Percentiles rank a stretch among this genome's conserved stretches.
These are phyloP conservation scores for Pithys albifrons DNA, from an alignment of 2,113 vertebrate species.

Conservation along the genomic window DNA sequence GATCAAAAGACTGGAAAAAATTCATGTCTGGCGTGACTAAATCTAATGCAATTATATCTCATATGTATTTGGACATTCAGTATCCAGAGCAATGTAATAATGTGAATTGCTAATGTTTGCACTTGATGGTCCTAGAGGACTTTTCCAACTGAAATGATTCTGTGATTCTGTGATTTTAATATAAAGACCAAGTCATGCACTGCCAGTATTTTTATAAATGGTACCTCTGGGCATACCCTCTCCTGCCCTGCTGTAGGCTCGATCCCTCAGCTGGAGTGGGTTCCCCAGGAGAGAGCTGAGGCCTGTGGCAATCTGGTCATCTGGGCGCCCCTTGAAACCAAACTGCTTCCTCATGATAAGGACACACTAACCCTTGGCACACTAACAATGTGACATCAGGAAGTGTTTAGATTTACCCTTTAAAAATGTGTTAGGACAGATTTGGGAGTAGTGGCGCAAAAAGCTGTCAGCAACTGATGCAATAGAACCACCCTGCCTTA, in stretches of 20 bases:
- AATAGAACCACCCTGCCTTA: background rate
- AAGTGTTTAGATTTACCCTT: constrained; percentile 49
- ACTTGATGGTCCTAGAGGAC: background rate
- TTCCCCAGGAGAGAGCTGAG: background rate
- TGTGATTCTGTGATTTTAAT: background rate
- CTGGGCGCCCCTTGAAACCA: background rate
- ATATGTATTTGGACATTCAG: fast-evolving
- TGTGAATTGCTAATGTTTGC: background rate
- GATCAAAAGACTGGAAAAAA: background rate
- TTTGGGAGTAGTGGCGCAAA: background rate
- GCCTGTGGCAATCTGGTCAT: background rate
- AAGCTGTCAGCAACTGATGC: background rate
- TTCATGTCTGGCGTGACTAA: background rate
- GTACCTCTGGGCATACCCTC: background rate
- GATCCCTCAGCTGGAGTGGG: background rate
- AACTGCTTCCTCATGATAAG: constrained; percentile 37
- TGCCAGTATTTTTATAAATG: background rate
- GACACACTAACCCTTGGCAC: background rate
- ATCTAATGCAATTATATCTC: background rate
- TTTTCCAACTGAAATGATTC: background rate
- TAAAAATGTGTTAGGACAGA: constrained; percentile 39
- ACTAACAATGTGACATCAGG: background rate
- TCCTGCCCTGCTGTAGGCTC: background rate
- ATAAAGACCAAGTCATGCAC: background rate
- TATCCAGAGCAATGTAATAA: background rate